Evolutionary conservation across 2,113 vertebrate species (phyloP).

Genomic region (Hepsetus odoe): DNA sequence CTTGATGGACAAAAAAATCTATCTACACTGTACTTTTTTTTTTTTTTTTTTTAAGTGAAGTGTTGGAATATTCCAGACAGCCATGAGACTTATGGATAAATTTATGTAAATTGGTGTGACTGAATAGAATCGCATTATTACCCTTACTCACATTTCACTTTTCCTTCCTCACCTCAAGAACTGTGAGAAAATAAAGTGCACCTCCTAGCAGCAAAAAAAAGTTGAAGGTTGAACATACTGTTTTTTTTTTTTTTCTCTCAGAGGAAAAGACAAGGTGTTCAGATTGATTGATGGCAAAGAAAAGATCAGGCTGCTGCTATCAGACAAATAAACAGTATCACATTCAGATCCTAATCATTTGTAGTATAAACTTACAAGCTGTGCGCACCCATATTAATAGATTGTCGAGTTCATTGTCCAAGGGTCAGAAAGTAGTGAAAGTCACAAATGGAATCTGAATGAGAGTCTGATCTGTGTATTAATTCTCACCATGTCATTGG

Average conservation of each 20-base stretch:
- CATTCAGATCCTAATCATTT: neutral
- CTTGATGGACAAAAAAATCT: too few relatives aligned
- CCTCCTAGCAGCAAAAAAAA: neutral
- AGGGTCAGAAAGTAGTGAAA: neutral
- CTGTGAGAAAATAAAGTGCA: neutral
- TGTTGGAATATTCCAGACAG: too few relatives aligned
- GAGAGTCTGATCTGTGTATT: neutral
- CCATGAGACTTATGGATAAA: too few relatives aligned
- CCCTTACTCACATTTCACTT: neutral
- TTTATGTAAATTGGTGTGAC: neutral
- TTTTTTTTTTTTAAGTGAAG: too few relatives aligned
- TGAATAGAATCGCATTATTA: neutral
- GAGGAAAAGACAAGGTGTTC: neutral
- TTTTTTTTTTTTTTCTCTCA: neutral
- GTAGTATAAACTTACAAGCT: slow-evolving; percentile 16
- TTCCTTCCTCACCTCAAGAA: neutral
- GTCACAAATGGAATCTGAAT: slow-evolving; percentile 6
- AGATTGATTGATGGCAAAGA: neutral
- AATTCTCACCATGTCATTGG: neutral
- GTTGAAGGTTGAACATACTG: too few relatives aligned
- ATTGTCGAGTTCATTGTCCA: neutral
- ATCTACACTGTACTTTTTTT: too few relatives aligned
- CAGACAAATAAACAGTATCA: neutral
- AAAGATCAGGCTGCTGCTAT: neutral
- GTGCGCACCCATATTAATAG: neutral